Percentiles rank a stretch among this genome's conserved stretches.
These are phyloP conservation scores for Caretta caretta DNA, from an alignment of 2,113 vertebrate species.

Conservation along the genomic window DNA sequence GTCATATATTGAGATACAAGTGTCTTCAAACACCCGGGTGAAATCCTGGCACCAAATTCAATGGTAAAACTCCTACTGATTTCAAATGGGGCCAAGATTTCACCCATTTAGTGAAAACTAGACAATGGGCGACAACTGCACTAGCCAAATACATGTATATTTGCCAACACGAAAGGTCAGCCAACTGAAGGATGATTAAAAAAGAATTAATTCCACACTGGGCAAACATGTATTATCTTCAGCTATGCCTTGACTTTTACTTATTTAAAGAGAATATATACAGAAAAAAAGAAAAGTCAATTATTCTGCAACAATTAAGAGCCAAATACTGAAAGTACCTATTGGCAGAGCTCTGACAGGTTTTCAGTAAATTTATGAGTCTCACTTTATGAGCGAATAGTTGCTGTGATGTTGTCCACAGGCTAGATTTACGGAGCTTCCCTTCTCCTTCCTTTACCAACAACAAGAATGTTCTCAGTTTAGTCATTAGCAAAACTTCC, in stretches of 20 bases:
- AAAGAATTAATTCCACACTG: neutral
- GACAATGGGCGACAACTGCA: neutral
- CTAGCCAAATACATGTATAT: neutral
- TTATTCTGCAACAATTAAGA: neutral
- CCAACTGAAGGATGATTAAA: neutral
- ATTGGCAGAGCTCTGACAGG: neutral
- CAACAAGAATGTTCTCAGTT: neutral
- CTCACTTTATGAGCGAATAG: neutral
- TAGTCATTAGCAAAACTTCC: neutral
- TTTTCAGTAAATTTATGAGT: neutral
- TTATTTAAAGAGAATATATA: neutral
- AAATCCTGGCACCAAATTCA: neutral
- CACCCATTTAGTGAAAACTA: neutral
- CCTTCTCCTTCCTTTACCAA: neutral
- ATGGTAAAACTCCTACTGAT: neutral
- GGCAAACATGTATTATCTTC: accelerated
- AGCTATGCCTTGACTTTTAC: neutral
- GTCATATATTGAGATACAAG: neutral
- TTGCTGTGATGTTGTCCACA: neutral
- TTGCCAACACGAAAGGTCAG: neutral
- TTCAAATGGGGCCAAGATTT: neutral
- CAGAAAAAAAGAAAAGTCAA: neutral
- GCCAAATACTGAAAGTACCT: neutral
- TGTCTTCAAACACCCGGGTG: neutral
- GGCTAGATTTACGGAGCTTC: neutral